Base-by-base conservation (phyloP, 2,797 vertebrate genomes). In the Myiotriccus ornatus region DNA sequence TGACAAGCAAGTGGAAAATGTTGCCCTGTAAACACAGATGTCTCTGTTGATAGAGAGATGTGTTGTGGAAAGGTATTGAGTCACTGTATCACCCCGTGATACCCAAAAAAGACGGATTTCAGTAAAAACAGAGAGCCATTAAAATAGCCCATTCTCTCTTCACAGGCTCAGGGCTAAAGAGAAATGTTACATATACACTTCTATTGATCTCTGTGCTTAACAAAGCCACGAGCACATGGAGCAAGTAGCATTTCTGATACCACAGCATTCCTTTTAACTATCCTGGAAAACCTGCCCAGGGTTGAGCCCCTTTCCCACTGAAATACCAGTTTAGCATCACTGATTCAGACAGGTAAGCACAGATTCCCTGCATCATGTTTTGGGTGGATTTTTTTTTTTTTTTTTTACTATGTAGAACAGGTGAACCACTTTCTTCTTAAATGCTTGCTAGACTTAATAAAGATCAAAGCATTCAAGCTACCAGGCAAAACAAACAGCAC, bases 211-310 rank as follows among this genome's bases (percentile, higher is more conserved):
- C 49, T 12, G 5, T 10, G 34, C 28, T 89, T 59, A 70, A 32
- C 10, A 65, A 56, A 74, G 32, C 59, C 77, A 24, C 0, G 0
- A 75, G 15, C 32, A 35, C n/a, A 18, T 6, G 13, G 20, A 76
- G 16, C 30, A 41, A 69, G 35, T 25, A 35, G 19, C 12, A 19
- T 69, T 79, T 85, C 81, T 80, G n/a, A 41, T 65, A 41, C 27
- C 3, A 43, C 12, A 0, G 0, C 0, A 0, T 60, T 74, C 52
- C 37, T 67, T 83, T 55, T 21, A 81, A 19, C 11, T 30, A 9
- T 17, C 12, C 6, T 50, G 37, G 24, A 63, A 87, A 79, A 37
- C 9, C 20, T 53, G 14, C 7, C 11, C 17, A 59, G 67, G 25
- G 24, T 32, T 23, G 13, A 93, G 32, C 3, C 6, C 59, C 34